A percentile compares a stretch with the other conserved stretches of the same genome.
Evolutionary conservation across 2,888 invertebrate genomes (phyloP).

Genomic region (Plutella xylostella): DNA sequence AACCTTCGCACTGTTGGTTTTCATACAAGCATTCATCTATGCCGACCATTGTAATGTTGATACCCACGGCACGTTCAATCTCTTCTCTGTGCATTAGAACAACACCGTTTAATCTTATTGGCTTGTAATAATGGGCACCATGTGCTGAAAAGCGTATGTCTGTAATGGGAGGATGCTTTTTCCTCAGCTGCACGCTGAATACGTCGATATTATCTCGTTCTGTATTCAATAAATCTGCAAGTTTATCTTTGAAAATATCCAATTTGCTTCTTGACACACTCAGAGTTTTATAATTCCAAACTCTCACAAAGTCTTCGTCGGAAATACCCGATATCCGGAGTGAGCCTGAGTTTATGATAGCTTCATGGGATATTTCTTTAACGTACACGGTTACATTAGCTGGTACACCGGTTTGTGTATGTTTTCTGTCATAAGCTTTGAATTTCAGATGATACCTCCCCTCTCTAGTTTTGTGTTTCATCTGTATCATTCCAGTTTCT

Average conservation of each 20-base stretch:
- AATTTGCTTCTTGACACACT: constrained; percentile 88
- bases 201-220: constrained; percentile 93
- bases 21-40: constrained; percentile 97
- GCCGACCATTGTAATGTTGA: constrained; percentile 97
- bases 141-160: constrained; percentile 96
- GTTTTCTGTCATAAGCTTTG: constrained; percentile 93
- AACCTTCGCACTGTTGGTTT: constrained; percentile 95
- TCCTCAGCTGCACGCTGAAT: constrained; percentile 93
- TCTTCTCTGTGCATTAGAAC: constrained; percentile 93
- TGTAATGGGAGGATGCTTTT: constrained; percentile 88
- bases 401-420: constrained; percentile 93
- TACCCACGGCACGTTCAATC: constrained; percentile 94
- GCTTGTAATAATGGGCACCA: constrained; percentile 95
- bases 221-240: constrained; percentile 87
- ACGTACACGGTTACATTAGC: constrained; percentile 97
- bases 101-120: constrained; percentile 93
- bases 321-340: constrained; percentile 93
- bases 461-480: constrained; percentile 92
- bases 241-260: constrained; percentile 89
- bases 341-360: constrained; percentile 95
- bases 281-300: constrained; percentile 92
- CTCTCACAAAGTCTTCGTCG: constrained; percentile 95
- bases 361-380: constrained; percentile 94
- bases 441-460: constrained; percentile 86
- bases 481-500: constrained; percentile 94